Evolutionary conservation across 2,797 vertebrate genomes (phyloP).

Genomic region (Sorex maritimensis): DNA sequence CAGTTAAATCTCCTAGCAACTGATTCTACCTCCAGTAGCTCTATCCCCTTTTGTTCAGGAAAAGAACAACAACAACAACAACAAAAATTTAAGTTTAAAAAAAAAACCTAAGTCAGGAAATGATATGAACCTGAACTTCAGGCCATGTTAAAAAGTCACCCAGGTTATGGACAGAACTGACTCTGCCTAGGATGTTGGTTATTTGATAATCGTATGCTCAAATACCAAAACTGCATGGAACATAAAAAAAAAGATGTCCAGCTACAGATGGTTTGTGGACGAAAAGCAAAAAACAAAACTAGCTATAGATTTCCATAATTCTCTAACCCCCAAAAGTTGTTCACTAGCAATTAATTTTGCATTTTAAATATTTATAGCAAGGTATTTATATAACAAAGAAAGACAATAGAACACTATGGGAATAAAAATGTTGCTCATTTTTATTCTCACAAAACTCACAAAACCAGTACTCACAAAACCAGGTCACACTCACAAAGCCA

Average conservation of each 20-base stretch:
- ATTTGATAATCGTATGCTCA: neutral
- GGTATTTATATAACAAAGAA: too few species aligned
- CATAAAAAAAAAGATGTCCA: neutral
- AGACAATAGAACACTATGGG: too few species aligned
- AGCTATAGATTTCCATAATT: neutral
- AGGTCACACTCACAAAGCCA: too few species aligned
- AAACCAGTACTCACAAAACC: neutral
- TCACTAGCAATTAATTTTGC: neutral
- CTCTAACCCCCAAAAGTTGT: neutral
- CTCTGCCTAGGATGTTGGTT: neutral
- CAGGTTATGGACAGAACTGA: neutral
- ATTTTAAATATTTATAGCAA: too few species aligned
- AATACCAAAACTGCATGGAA: neutral
- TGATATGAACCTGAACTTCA: neutral
- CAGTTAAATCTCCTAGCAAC: neutral
- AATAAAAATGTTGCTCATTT: neutral
- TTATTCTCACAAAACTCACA: neutral
- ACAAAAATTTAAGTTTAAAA: neutral
- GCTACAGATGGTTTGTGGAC: neutral
- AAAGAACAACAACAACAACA: neutral
- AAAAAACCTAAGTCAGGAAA: neutral
- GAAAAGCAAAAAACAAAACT: neutral
- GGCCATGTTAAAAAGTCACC: neutral
- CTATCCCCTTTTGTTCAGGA: neutral
- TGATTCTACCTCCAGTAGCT: neutral